Evolutionary conservation across 2,888 invertebrate genomes (phyloP).

Genomic region (Pycnomerus fuliginosus): DNA sequence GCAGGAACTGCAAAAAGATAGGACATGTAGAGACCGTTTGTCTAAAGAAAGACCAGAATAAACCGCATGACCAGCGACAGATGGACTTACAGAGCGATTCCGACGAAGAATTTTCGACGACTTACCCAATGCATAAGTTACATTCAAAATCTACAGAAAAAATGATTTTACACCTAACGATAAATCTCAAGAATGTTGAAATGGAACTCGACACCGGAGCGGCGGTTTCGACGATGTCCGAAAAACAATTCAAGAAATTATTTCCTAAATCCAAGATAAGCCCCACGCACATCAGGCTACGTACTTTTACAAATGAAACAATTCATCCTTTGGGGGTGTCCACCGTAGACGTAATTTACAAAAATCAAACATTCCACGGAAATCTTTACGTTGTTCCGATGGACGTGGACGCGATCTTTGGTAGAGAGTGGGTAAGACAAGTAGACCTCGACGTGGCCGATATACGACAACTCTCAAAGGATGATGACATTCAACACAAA

Average conservation of each 20-base stretch:
- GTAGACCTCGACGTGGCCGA: too few relatives aligned
- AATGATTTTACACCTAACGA: not conserved
- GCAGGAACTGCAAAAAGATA: not conserved
- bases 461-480: too few relatives aligned
- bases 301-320: not conserved
- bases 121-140: too few relatives aligned
- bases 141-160: not conserved
- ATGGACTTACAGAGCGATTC: not conserved
- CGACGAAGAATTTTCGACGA: too few relatives aligned
- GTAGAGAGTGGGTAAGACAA: slow-evolving; percentile 3
- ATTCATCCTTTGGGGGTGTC: slow-evolving; percentile 1
- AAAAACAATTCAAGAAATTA: not conserved
- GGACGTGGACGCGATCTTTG: slow-evolving; percentile 2
- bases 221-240: slow-evolving; percentile 2
- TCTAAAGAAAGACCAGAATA: not conserved
- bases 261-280: not conserved
- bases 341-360: not conserved
- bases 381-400: slow-evolving; percentile 1
- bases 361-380: not conserved
- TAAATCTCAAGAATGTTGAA: slow-evolving; percentile 1
- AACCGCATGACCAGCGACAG: not conserved
- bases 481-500: too few relatives aligned
- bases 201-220: slow-evolving; percentile 6
- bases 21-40: slow-evolving; percentile 1
- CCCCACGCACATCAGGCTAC: not conserved